These are phyloP conservation scores for Bostrychus sinensis DNA, from an alignment of 2,113 vertebrate species.

Conservation along the genomic window DNA sequence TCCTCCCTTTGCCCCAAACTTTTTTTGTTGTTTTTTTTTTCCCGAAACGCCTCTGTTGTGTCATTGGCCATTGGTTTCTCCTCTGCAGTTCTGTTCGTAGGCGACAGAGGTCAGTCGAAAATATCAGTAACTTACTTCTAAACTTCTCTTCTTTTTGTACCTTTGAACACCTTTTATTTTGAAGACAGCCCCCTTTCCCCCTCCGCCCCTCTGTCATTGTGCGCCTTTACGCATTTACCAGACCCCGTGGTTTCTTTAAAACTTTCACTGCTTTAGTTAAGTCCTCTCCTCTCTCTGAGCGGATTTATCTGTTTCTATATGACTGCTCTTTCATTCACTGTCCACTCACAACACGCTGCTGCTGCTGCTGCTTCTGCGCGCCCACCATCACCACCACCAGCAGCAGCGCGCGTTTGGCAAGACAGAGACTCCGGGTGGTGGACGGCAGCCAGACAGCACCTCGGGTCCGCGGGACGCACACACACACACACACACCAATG, in stretches of 20 bases:
- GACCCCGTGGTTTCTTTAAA: slow-evolving; percentile 13
- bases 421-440: slow-evolving; percentile 1
- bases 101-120: slow-evolving; percentile 19
- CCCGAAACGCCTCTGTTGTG: background rate
- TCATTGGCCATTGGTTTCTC: background rate
- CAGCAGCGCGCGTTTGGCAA: background rate
- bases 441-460: background rate
- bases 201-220: slow-evolving; percentile 8
- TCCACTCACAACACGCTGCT: slow-evolving; percentile 2
- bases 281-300: slow-evolving; percentile 1
- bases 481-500: slow-evolving; percentile 11
- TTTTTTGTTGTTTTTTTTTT: too few relatives aligned
- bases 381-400: background rate
- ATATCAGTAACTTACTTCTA: background rate
- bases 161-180: slow-evolving; percentile 67
- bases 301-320: slow-evolving; percentile 33
- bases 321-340: slow-evolving; percentile 31
- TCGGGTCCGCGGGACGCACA: background rate
- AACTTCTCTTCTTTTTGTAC: too few relatives aligned
- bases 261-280: background rate
- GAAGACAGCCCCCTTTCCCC: slow-evolving; percentile 16
- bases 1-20: too few relatives aligned
- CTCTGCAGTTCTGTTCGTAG: background rate
- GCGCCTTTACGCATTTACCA: background rate
- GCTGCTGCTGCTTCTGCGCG: too few relatives aligned